These are phyloP conservation scores for Trichosurus vulpecula DNA, from an alignment of 2,797 vertebrate genomes.

Conservation along the genomic window DNA sequence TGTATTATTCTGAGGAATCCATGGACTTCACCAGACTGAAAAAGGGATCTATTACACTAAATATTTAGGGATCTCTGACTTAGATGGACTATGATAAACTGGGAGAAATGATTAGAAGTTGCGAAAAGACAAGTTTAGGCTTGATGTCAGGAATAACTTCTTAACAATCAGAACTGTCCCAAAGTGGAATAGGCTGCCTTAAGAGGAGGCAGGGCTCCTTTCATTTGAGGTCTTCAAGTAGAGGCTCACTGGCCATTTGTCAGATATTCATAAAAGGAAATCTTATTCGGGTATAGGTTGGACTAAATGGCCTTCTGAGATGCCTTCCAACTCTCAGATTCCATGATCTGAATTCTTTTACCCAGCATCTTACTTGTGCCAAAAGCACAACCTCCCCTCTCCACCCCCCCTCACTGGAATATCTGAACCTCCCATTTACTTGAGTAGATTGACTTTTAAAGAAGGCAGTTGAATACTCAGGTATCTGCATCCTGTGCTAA, in stretches of 20 bases:
- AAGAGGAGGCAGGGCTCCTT: background rate
- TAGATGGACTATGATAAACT: background rate
- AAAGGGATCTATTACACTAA: background rate
- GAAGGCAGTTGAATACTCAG: background rate
- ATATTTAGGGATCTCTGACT: background rate
- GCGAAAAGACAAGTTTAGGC: background rate
- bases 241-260: background rate
- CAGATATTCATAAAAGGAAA: background rate
- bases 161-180: background rate
- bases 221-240: background rate
- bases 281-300: background rate
- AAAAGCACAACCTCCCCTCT: slow-evolving; percentile 19
- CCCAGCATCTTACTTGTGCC: background rate
- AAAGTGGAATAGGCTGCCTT: background rate
- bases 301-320: background rate
- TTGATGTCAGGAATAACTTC: background rate
- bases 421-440: background rate
- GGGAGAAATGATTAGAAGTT: background rate
- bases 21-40: background rate
- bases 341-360: background rate
- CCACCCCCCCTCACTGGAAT: background rate
- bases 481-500: background rate
- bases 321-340: background rate
- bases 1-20: background rate
- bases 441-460: slow-evolving; percentile 51